Percentiles rank a stretch among this genome's conserved stretches.
Conservation (phyloP, 2,888 invertebrate genomes). For the Julus scandinavius region DNA sequence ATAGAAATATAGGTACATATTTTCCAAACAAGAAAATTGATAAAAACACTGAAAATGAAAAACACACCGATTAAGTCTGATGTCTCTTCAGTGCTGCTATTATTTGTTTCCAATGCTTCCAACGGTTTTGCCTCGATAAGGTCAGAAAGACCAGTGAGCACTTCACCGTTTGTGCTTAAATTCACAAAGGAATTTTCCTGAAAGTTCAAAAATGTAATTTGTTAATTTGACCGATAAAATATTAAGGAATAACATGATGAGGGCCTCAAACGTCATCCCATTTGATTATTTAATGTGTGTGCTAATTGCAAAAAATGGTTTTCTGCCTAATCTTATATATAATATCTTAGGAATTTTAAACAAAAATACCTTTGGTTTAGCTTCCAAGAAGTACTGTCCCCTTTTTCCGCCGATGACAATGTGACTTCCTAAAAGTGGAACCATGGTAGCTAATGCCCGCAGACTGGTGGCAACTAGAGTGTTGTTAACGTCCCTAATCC, state of each 20-base stretch:
- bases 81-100: not conserved
- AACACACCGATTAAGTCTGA: not conserved
- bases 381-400: constrained; percentile 84
- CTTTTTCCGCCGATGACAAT: constrained; percentile 86
- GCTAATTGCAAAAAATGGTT: too few relatives aligned
- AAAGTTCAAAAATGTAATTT: not conserved
- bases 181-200: not conserved
- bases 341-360: too few relatives aligned
- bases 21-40: not conserved
- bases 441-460: constrained; percentile 82
- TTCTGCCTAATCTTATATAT: too few relatives aligned
- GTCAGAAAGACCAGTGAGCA: not conserved
- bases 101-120: not conserved
- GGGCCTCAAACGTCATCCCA: too few relatives aligned
- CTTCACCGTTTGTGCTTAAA: not conserved
- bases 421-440: constrained; percentile 85
- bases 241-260: too few relatives aligned
- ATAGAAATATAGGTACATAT: not conserved
- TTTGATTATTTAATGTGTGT: too few relatives aligned
- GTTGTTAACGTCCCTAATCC: constrained; percentile 88
- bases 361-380: constrained; percentile 75
- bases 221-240: too few relatives aligned
- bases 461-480: constrained; percentile 83
- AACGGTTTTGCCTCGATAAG: not conserved
- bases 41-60: not conserved